phyloP scores from a whole-genome alignment of 2,113 vertebrate species.

The Entelurus aequoreus region DNA sequence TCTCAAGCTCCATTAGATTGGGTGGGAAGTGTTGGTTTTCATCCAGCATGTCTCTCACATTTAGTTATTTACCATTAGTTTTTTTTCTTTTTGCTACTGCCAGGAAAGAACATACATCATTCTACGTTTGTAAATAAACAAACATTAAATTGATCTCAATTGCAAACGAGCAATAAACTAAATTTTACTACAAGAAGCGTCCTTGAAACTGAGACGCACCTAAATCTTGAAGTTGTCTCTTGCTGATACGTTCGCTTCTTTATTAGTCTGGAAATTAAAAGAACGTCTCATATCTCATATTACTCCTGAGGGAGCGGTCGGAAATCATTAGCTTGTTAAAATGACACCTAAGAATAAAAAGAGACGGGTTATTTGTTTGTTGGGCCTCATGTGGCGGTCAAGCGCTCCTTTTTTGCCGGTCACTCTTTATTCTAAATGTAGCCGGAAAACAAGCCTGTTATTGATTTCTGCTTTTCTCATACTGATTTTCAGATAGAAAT shows the following conservation, averaged over 20 bases:
- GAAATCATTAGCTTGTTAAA: constrained; percentile 20
- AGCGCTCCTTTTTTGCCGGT: constrained; percentile 37
- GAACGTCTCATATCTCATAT: constrained; percentile 7
- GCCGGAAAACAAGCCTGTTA: constrained; percentile 43
- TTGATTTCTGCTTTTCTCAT: constrained; percentile 58
- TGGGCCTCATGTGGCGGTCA: constrained; percentile 2
- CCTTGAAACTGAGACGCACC: too few relatives aligned
- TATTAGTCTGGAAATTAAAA: constrained; percentile 13
- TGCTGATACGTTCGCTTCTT: not conserved
- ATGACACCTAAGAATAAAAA: constrained; percentile 26
- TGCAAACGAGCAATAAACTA: too few relatives aligned
- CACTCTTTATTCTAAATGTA: constrained; percentile 39
- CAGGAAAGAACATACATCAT: too few relatives aligned
- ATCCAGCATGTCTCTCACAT: too few relatives aligned
- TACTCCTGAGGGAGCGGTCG: not conserved
- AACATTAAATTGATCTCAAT: too few relatives aligned
- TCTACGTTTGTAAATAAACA: too few relatives aligned
- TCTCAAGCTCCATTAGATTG: too few relatives aligned
- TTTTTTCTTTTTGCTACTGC: too few relatives aligned
- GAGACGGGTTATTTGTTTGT: constrained; percentile 30
- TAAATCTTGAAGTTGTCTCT: too few relatives aligned
- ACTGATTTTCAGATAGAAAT: constrained; percentile 64
- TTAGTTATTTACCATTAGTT: too few relatives aligned
- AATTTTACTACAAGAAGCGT: too few relatives aligned
- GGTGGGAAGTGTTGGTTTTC: too few relatives aligned